A percentile compares a stretch with the other conserved stretches of the same genome.
Conservation (phyloP, 1,140 invertebrate genomes). For the Leucophenga varia region DNA sequence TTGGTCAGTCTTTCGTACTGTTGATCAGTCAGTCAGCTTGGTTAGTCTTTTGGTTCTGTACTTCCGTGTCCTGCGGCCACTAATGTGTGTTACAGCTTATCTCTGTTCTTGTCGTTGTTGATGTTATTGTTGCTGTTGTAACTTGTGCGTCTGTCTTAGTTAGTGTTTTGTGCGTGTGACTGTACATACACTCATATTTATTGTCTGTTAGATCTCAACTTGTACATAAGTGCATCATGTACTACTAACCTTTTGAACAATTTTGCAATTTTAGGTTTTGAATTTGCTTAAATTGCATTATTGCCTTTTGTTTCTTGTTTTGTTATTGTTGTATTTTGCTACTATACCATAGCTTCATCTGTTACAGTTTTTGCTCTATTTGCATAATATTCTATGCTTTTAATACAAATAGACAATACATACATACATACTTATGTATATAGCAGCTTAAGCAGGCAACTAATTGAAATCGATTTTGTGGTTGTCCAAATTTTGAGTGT, state of each 20-base stretch:
- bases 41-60: too few relatives aligned
- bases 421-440: not conserved
- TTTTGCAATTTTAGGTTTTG: conserved; percentile 39
- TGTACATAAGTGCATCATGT: conserved; percentile 25
- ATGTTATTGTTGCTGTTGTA: conserved; percentile 13
- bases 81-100: not conserved
- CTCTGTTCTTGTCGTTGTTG: not conserved
- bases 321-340: not conserved
- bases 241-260: conserved; percentile 26
- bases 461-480: conserved; percentile 49
- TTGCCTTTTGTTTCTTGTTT: not conserved
- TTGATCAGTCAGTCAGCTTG: too few relatives aligned
- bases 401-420: conserved; percentile 15
- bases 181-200: too few relatives aligned
- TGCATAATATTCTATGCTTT: too few relatives aligned
- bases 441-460: conserved; percentile 21
- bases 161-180: too few relatives aligned
- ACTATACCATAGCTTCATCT: conserved; percentile 10
- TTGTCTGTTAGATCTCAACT: conserved; percentile 15
- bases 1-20: too few relatives aligned
- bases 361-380: conserved; percentile 21
- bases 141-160: conserved; percentile 14
- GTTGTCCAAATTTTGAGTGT: too few relatives aligned
- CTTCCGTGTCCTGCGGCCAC: not conserved
- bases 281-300: conserved; percentile 45